Percentiles rank a stretch among this genome's conserved stretches.
phyloP scores from a whole-genome alignment of 2,113 vertebrate species.

The Ceyx cyanopectus region DNA sequence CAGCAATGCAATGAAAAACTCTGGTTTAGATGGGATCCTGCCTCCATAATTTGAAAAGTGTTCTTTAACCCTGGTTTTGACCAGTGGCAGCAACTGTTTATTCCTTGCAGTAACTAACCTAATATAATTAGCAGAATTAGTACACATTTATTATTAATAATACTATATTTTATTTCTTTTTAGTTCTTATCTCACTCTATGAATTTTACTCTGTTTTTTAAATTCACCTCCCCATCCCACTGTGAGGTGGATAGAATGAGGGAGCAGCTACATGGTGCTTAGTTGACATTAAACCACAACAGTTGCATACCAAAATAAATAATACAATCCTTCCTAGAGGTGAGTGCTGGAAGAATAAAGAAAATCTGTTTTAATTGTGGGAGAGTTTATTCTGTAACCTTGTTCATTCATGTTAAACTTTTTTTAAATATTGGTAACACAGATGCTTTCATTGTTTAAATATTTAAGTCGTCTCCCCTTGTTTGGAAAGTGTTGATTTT shows the following conservation, averaged over 20 bases:
- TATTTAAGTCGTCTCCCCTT: not conserved
- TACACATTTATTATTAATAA: not conserved
- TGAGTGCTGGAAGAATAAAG: not conserved
- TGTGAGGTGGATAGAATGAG: too few relatives aligned
- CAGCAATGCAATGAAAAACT: not conserved
- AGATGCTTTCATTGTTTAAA: not conserved
- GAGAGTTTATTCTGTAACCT: not conserved
- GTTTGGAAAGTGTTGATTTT: not conserved
- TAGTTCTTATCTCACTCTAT: not conserved
- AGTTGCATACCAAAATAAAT: not conserved
- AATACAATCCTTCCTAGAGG: not conserved
- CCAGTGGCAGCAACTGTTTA: not conserved
- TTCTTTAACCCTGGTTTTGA: not conserved
- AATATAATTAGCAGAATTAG: not conserved
- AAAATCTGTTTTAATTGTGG: not conserved
- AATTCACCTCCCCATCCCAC: too few relatives aligned
- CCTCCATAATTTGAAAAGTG: not conserved
- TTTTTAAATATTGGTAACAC: not conserved
- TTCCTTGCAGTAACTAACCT: not conserved
- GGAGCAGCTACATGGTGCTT: too few relatives aligned
- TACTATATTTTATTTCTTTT: not conserved
- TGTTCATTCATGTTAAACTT: not conserved
- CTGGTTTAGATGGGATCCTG: not conserved
- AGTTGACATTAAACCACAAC: not conserved
- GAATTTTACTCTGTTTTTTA: not conserved